Evolutionary conservation across 2,797 vertebrate species (phyloP), one percentile per base, ranked within the genome.

Genomic region (Mormyrus proboscirostris): DNA sequence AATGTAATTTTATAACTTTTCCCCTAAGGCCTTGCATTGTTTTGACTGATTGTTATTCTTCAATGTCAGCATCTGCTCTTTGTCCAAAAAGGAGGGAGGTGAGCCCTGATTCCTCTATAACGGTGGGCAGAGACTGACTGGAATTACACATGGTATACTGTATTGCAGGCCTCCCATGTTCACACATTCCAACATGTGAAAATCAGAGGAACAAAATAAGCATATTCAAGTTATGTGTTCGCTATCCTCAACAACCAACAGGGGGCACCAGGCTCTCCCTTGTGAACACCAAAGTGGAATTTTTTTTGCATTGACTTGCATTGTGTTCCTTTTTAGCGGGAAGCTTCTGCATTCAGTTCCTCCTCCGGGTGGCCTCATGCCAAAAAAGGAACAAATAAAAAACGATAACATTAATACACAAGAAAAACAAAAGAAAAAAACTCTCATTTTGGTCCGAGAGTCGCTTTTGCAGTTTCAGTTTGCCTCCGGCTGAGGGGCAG

Each of bases 281-380:
- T 93, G 93, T 91, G 88, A 57, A 90, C 51, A 90, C 85, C 79
- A 79, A 93, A 94, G 93, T 95, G 95, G 95, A 97, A 95, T 95
- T 91, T 38, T 92, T 95, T 95, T 98, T 98, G 98, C 97, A 97
- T 96, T 98, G 97, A 96, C 96, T 98, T 98, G 98, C 97, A 97
- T 97, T 94, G 95, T 96, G 96, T 92, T 91, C 91, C 95, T 94
- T 92, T 94, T 93, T 94, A 94, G 95, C 94, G 95, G 92, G 94
- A 92, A 91, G 94, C 95, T 94, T 57, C 94, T 95, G 49, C 91
- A 89, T 92, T 93, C 93, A 92, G 91, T 91, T 92, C 90, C 94
- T 93, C 93, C 50, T 6, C 82, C 85, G 87, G 83, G 90, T 94
- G 91, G 90, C 90, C 92, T 90, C 91, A 89, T 91, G 92, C 92